A percentile compares a stretch with the other conserved stretches of the same genome.
Evolutionary conservation across 2,113 vertebrate species (phyloP).

Genomic region (Oxyruncus cristatus): DNA sequence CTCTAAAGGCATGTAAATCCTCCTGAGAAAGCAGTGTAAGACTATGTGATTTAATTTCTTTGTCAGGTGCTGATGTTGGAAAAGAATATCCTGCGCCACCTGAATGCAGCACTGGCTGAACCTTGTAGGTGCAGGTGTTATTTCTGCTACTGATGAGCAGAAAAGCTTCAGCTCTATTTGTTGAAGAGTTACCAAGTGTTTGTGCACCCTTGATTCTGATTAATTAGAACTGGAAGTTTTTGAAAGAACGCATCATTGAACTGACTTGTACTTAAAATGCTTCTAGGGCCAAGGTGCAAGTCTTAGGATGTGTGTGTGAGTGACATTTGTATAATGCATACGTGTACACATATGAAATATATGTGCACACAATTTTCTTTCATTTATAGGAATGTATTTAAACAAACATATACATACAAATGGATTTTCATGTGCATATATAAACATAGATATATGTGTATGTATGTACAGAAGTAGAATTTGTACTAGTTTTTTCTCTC

Average conservation of each 20-base stretch:
- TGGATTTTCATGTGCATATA: not conserved
- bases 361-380: not conserved
- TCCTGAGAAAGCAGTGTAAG: constrained; percentile 5
- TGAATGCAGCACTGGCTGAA: not conserved
- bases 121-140: not conserved
- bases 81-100: not conserved
- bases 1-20: not conserved
- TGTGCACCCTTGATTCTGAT: not conserved
- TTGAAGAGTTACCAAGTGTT: not conserved
- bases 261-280: not conserved
- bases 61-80: not conserved
- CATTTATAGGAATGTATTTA: not conserved
- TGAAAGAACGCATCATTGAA: not conserved
- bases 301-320: not conserved
- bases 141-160: not conserved
- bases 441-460: not conserved
- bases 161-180: not conserved
- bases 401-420: not conserved
- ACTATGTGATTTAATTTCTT: not conserved
- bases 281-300: not conserved
- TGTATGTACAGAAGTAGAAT: not conserved
- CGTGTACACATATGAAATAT: not conserved
- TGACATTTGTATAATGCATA: not conserved
- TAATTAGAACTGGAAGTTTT: not conserved
- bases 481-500: not conserved